Evolutionary conservation across 2,888 invertebrate genomes (phyloP), one percentile per base, ranked within the genome.

Genomic region (Arrhopalites spinosus): DNA sequence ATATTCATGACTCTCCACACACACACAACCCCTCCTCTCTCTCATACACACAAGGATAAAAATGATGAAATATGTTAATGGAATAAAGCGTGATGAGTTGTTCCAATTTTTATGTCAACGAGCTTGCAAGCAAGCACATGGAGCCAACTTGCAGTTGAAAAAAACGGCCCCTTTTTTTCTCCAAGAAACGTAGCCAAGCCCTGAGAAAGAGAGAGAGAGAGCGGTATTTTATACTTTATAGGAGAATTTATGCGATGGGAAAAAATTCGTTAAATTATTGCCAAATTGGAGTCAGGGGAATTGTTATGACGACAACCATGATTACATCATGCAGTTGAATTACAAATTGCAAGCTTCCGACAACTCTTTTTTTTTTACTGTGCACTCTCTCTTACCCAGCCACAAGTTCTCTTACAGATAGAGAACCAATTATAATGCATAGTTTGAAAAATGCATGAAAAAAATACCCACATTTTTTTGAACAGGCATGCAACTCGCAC

Each of bases 41-140:
- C 11, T 11, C 36, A 7, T 36, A 7, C 20, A 11, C 43, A 64
- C 36, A 30, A 64, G 64, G 64, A 64, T 30, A 30, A 64, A 64
- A 36, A 64, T 64, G 64, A 64, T 64, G 64, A 64, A 64, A 64
- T 64, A 64, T 64, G 64, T 64, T 64, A 64, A 64, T 64, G 64
- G 36, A 7, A 25, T 15, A 64, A 30, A 64, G 29, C 64, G 64
- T 64, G 64, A 64, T 64, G 64, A 64, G 64, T 64, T 64, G 64
- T 64, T 64, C 64, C 64, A 64, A 64, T 64, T 64, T 64, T 64
- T 64, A 59, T 59, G 25, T 59, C 59, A 59, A 59, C 59, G 59
- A 25, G 59, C 59, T 15, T 25, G 5, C 36, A n/a, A n/a, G n/a
- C 25, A 20, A 20, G 59, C 50, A n/a, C n/a, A 50, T 53, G 53